Evolutionary conservation across 2,113 vertebrate genomes (phyloP).

Genomic region (Malurus cyaneus): DNA sequence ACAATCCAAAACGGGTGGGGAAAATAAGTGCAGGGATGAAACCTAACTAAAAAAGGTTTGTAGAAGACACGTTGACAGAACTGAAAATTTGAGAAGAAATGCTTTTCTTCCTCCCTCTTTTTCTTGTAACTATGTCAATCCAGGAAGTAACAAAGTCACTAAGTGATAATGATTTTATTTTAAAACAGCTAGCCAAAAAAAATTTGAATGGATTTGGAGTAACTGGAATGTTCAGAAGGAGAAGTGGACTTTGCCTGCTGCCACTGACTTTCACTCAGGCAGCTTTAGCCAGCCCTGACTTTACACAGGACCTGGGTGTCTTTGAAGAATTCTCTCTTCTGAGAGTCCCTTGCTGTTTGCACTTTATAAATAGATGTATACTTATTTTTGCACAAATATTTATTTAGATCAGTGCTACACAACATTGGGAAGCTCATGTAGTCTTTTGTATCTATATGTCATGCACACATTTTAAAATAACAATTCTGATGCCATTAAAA

Average conservation of each 20-base stretch:
- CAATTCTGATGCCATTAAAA: not conserved
- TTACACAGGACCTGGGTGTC: not conserved
- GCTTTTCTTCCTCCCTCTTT: not conserved
- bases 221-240: not conserved
- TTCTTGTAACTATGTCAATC: not conserved
- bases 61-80: not conserved
- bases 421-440: not conserved
- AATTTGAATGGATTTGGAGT: not conserved
- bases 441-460: not conserved
- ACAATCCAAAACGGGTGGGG: not conserved
- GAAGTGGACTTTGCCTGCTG: not conserved
- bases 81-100: not conserved
- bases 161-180: not conserved
- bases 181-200: not conserved
- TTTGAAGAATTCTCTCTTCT: not conserved
- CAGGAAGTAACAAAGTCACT: not conserved
- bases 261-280: not conserved
- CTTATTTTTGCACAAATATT: not conserved
- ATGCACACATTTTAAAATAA: not conserved
- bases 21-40: not conserved
- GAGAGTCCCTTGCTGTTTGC: not conserved
- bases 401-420: not conserved
- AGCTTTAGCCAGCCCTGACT: not conserved
- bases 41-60: not conserved
- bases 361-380: not conserved